These are phyloP conservation scores for Neopipo cinnamomea DNA, from an alignment of 2,113 vertebrate genomes.

Conservation along the genomic window DNA sequence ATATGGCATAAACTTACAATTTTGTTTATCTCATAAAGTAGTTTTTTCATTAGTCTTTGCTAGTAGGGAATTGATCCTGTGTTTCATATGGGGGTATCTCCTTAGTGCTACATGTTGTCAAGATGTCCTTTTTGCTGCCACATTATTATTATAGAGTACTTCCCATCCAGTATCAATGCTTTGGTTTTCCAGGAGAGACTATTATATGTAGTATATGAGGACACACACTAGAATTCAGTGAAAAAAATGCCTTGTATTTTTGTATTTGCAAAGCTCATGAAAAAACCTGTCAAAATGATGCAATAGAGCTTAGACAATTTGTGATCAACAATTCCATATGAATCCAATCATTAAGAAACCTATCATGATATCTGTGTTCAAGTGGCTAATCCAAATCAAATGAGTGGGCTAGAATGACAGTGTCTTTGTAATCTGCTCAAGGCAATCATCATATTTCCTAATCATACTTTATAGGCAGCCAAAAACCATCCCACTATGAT, in stretches of 20 bases:
- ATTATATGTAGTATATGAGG: rapidly evolving
- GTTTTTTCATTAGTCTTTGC: not conserved
- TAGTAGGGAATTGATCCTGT: not conserved
- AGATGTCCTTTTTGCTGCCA: not conserved
- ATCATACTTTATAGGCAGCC: not conserved
- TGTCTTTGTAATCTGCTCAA: not conserved
- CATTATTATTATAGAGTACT: not conserved
- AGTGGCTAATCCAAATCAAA: not conserved
- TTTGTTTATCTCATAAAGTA: not conserved
- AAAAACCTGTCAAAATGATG: not conserved
- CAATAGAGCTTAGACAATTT: not conserved
- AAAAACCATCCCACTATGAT: not conserved
- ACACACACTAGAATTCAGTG: not conserved
- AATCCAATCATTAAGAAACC: not conserved
- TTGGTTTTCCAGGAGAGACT: not conserved
- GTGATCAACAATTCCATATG: rapidly evolving
- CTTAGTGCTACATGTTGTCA: not conserved
- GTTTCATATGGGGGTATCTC: not conserved
- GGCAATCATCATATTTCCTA: not conserved
- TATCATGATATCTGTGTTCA: rapidly evolving
- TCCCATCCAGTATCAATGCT: not conserved
- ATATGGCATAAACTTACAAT: not conserved
- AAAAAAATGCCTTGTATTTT: not conserved
- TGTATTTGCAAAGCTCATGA: not conserved
- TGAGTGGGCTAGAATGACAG: not conserved